Percentiles rank a stretch among this genome's conserved stretches.
Conservation (phyloP, 2,797 vertebrate genomes). For the Pangasius macronema region DNA sequence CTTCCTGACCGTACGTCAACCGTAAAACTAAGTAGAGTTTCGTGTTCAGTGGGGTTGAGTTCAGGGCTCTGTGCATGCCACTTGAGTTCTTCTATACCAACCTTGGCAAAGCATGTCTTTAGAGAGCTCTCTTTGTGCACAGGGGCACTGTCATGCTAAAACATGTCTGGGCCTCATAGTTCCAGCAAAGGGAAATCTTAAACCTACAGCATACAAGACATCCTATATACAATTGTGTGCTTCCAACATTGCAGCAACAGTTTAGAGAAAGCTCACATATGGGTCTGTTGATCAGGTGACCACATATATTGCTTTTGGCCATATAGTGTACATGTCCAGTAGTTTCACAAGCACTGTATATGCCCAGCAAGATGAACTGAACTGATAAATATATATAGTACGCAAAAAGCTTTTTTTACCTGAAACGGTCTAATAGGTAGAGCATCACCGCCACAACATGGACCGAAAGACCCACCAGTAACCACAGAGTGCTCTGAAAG, state of each 20-base stretch:
- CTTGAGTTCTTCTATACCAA: not conserved
- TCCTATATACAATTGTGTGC: not conserved
- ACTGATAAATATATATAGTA: constrained; percentile 61
- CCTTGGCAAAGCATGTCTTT: not conserved
- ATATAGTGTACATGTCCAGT: not conserved
- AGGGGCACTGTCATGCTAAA: not conserved
- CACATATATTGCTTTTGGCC: constrained; percentile 1
- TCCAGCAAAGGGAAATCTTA: not conserved
- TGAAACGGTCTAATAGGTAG: constrained; percentile 98
- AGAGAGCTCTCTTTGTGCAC: not conserved
- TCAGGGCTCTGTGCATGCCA: not conserved
- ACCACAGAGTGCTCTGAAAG: constrained; percentile 98
- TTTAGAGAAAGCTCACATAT: not conserved
- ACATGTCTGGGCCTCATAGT: not conserved
- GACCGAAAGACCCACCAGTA: constrained; percentile 96
- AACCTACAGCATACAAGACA: not conserved
- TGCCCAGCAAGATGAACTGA: not conserved
- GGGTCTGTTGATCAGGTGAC: not conserved
- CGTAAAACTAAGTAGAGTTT: no score
- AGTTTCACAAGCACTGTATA: not conserved
- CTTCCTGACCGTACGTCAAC: no score
- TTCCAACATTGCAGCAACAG: not conserved
- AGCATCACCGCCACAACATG: constrained; percentile 99
- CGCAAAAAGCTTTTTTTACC: constrained; percentile 78
- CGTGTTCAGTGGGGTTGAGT: not conserved